Conservation (phyloP, 2,888 invertebrate species). For the Esperia sulphurella region DNA sequence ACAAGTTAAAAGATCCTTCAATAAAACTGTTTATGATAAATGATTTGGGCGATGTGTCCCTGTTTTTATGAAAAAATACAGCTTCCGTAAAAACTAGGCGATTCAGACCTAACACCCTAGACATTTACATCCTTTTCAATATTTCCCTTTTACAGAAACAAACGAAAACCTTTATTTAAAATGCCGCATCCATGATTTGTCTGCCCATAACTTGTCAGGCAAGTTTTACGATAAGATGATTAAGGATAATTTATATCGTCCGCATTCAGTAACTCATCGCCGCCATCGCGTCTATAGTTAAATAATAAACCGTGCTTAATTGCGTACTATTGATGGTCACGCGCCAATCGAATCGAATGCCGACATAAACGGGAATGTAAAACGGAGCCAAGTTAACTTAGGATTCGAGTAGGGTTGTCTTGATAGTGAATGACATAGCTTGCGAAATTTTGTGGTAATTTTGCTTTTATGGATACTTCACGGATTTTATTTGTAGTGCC, state of each 20-base stretch:
- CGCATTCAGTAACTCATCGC: constrained; percentile 25
- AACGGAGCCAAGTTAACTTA: constrained; percentile 3
- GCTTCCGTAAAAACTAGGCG: no score
- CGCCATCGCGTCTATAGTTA: constrained; percentile 18
- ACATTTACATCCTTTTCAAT: no score
- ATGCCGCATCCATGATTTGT: constrained; percentile 10
- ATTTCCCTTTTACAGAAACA: no score
- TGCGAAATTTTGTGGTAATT: no score
- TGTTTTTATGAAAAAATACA: no score
- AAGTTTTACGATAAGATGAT: constrained; percentile 34
- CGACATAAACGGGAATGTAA: neutral
- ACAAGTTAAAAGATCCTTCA: no score
- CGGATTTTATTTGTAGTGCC: no score
- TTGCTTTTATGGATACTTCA: no score
- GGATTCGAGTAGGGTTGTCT: neutral
- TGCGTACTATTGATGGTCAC: constrained; percentile 27
- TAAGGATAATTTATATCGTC: constrained; percentile 38
- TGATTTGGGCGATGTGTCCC: no score
- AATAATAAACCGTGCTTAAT: constrained; percentile 32
- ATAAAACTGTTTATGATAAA: no score
- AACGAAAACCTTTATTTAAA: neutral
- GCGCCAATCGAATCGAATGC: constrained; percentile 9
- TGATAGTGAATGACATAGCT: neutral
- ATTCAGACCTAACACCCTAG: no score
- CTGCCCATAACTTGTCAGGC: neutral